Conservation (phyloP, 2,113 vertebrate species). For the Cryptomyrus ogoouensis region DNA sequence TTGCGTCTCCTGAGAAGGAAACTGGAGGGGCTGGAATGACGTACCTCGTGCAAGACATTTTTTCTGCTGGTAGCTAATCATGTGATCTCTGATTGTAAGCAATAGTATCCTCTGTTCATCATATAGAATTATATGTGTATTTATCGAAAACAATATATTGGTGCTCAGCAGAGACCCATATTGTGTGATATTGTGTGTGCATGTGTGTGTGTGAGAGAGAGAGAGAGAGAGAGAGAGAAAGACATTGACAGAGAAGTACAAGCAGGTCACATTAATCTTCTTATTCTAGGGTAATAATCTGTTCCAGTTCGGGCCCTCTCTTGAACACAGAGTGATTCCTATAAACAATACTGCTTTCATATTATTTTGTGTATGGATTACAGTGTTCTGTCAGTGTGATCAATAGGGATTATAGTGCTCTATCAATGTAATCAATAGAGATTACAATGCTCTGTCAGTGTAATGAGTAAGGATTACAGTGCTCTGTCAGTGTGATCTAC, state of each 20-base stretch:
- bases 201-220: too few species aligned
- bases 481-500: too few species aligned
- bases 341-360: not conserved
- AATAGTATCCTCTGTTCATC: not conserved
- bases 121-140: not conserved
- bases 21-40: not conserved
- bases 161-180: not conserved
- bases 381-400: too few species aligned
- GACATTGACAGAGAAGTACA: not conserved
- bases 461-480: too few species aligned
- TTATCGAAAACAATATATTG: not conserved
- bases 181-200: not conserved
- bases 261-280: not conserved
- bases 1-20: not conserved
- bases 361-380: not conserved
- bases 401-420: too few species aligned
- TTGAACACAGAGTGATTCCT: not conserved
- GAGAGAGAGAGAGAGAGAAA: too few species aligned
- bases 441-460: too few species aligned
- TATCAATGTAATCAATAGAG: accelerated
- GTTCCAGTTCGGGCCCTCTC: not conserved
- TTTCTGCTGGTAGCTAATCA: not conserved
- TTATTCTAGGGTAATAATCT: not conserved
- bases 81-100: not conserved
- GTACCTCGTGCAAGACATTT: not conserved